Percentiles rank a stretch among this genome's conserved stretches.
Evolutionary conservation across 2,888 invertebrate species (phyloP).

Genomic region (Chelonus formosanus): DNA sequence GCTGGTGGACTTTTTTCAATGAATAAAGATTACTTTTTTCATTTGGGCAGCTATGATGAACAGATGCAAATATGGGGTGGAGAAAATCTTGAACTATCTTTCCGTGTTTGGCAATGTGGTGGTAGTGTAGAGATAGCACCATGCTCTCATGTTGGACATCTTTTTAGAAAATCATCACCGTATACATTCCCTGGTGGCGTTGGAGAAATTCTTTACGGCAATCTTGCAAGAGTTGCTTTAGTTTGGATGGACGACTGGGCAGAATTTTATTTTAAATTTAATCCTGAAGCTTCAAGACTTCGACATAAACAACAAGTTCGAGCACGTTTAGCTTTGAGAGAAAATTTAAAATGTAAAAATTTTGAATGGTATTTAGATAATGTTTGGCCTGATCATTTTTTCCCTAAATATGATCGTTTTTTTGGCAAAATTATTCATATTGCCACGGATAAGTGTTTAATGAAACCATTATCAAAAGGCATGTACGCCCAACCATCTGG

Average conservation of each 20-base stretch:
- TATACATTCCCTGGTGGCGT: constrained; percentile 96
- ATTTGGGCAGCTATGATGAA: constrained; percentile 80
- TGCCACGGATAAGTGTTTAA: constrained; percentile 70
- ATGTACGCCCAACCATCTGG: constrained; percentile 76
- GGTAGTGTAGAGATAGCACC: constrained; percentile 90
- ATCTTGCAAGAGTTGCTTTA: constrained; percentile 90
- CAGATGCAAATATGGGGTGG: constrained; percentile 94
- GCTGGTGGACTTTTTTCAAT: constrained; percentile 95
- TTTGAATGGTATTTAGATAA: constrained; percentile 95
- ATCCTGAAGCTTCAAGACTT: constrained; percentile 72
- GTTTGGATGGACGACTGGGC: constrained; percentile 99
- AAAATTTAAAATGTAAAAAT: constrained; percentile 80
- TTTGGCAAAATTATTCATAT: constrained; percentile 80
- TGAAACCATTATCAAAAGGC: constrained; percentile 71
- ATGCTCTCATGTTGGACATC: constrained; percentile 92
- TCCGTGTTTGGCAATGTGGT: constrained; percentile 96
- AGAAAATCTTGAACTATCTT: constrained; percentile 96
- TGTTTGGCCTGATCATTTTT: constrained; percentile 96
- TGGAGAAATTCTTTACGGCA: constrained; percentile 84
- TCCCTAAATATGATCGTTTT: constrained; percentile 86
- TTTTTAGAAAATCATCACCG: constrained; percentile 91
- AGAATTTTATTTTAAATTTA: constrained; percentile 89
- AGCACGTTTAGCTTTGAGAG: constrained; percentile 74
- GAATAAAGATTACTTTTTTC: constrained; percentile 84
- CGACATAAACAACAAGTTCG: constrained; percentile 72